Evolutionary conservation across 2,797 vertebrate genomes (phyloP), one percentile per base, ranked within the genome.

Genomic region (Trematomus bernacchii): DNA sequence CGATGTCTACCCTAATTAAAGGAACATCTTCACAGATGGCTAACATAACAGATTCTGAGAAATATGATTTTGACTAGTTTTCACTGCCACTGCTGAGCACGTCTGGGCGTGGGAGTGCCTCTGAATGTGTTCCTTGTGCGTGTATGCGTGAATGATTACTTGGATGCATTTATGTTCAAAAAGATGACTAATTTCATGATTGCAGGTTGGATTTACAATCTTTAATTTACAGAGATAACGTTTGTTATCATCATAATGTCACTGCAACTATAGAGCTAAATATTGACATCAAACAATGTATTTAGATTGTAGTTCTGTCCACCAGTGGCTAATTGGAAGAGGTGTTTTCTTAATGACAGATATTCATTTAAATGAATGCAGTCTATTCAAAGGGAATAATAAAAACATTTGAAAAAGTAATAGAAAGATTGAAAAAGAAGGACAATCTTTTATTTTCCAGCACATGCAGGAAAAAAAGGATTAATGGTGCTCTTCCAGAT

Each of bases 1-100:
- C 71, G 43, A 76, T 66, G 72, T 86, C 72, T 84, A 70, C 70
- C 54, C 87, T 90, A 88, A 92, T 92, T 93, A 91, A 89, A 81
- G 48, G n/a, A 79, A 69, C 55, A 10, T 79, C 73, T 73, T 84
- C 73, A 80, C 87, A 89, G 87, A 90, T 92, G 86, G 86, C 84
- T 60, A 71, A 76, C 37, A 82, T 16, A 76, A 78, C 59, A 65
- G 48, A 72, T 66, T 73, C 40, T 2, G 30, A 80, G 68, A 76
- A 76, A 82, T 71, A 72, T 61, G 76, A 70, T 81, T 91, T 75
- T 51, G 59, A 78, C 60, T 79, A 3, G 13, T 79, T 89, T 89
- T 69, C 55, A 79, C 42, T 82, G 79, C 66, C 57, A 71, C 52
- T 13, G 60, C 67, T 47, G 13, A 33, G 60, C 46, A 40, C 0